Base-by-base conservation (phyloP, 2,797 vertebrate genomes). In the Crocodylus rhombifer region DNA sequence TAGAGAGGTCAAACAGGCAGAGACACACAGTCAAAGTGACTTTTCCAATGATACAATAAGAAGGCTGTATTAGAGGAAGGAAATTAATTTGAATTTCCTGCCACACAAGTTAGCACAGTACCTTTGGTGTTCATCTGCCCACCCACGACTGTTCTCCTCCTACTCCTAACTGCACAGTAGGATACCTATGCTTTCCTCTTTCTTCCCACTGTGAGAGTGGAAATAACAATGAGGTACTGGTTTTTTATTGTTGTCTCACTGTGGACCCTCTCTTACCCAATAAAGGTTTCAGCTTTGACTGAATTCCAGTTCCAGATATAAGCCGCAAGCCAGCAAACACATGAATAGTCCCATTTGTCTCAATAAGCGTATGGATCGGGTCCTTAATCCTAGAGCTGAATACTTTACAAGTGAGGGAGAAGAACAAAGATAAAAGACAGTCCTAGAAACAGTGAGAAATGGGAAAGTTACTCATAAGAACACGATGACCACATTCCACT, bases 121-220 rank as follows among this genome's bases (percentile, higher is more conserved):
- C 16, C 30, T 5, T n/a, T 33, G 17, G 30, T 67, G n/a, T 30
- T 33, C n/a, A 4, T 18, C 33, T 9, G 10, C 13, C n/a, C 18
- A 17, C 18, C 30, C 18, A 21, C 10, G 30, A 30, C 65, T 30
- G 18, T 6, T 69, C 17, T 36, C 16, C 30, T 69, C 65, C 17
- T 21, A 20, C 21, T 56, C 3, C 3, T 74, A 69, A 7, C 16
- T 80, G 17, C 5, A 88, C 58, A 90, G n/a, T 11, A 10, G 9
- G 13, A 4, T 14, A 65, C n/a, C 82, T 12, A 6, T 5, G 14
- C 4, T 5, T 0, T 0, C 21, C 4, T 64, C 1, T 2, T 2
- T 56, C 7, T 80, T n/a, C 7, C 69, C 3, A 55, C 4, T 65
- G 12, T 15, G 7, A 67, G 56, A 74, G 73, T 8, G 0, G 67